phyloP scores from a whole-genome alignment of 2,888 invertebrate species.

The Limenitis arthemis region DNA sequence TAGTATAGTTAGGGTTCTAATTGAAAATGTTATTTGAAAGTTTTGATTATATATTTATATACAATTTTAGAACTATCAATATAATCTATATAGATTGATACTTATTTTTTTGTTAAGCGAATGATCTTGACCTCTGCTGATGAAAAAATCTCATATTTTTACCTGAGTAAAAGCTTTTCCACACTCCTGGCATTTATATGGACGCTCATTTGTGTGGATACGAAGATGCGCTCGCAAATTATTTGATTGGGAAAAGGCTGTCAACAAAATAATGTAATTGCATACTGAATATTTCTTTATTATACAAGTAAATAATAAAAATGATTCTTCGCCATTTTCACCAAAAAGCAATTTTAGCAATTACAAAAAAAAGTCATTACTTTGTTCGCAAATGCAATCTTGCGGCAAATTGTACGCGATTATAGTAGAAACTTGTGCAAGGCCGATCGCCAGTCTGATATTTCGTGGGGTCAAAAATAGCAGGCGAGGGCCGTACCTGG shows the following conservation, averaged over 20 bases:
- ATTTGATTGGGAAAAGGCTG: conserved; percentile 68
- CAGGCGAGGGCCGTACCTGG: conserved; percentile 64
- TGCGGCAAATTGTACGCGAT: conserved; percentile 58
- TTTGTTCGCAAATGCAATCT: conserved; percentile 54
- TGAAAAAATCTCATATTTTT: conserved; percentile 7
- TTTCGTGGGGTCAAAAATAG: conserved; percentile 66
- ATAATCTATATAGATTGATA: too few relatives aligned
- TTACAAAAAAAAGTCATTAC: conserved; percentile 18
- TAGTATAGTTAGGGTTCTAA: too few relatives aligned
- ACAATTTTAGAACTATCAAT: too few relatives aligned
- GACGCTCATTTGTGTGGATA: conserved; percentile 67
- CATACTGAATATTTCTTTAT: neutral
- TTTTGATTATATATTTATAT: too few relatives aligned
- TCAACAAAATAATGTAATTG: conserved; percentile 18
- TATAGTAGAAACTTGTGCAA: conserved; percentile 61
- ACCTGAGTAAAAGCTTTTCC: conserved; percentile 70
- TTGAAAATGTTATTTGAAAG: too few relatives aligned
- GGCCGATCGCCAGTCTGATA: conserved; percentile 68
- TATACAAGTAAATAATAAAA: too few relatives aligned
- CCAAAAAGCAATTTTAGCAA: too few relatives aligned
- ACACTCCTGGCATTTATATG: conserved; percentile 64
- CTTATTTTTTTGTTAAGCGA: too few relatives aligned
- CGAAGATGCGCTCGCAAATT: conserved; percentile 66
- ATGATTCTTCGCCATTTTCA: too few relatives aligned
- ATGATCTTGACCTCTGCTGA: too few relatives aligned